Percentiles rank a stretch among this genome's conserved stretches.
These are phyloP conservation scores for Phalanger gymnotis DNA, from an alignment of 2,797 vertebrate genomes.

Conservation along the genomic window DNA sequence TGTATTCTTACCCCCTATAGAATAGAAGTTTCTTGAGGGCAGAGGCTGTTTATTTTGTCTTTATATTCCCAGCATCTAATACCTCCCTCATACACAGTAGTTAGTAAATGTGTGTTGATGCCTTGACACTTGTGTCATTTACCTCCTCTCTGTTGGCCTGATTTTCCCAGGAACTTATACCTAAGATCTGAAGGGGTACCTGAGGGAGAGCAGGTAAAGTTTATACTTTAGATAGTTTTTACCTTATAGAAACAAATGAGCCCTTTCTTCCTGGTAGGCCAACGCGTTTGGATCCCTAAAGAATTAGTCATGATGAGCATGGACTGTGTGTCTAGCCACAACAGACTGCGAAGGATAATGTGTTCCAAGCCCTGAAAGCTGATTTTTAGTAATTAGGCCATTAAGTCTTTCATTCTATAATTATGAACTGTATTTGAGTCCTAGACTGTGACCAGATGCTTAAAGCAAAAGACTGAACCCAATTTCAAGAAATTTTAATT, in stretches of 20 bases:
- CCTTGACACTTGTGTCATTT: background rate
- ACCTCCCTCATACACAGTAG: background rate
- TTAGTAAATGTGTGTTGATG: background rate
- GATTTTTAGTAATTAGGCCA: slow-evolving; percentile 65
- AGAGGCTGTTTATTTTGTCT: background rate
- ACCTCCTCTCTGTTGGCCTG: background rate
- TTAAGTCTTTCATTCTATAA: slow-evolving; percentile 56
- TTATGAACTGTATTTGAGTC: slow-evolving; percentile 62
- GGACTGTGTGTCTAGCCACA: background rate
- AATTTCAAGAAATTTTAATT: slow-evolving; percentile 65
- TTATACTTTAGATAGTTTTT: background rate
- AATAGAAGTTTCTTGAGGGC: background rate
- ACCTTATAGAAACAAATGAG: background rate
- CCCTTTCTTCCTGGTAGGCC: background rate
- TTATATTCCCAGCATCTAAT: background rate
- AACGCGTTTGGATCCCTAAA: background rate
- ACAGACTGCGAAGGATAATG: slow-evolving; percentile 20
- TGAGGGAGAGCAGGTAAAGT: background rate
- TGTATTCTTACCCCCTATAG: background rate
- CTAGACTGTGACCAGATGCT: slow-evolving; percentile 60
- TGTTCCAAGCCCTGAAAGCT: slow-evolving; percentile 62
- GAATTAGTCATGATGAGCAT: background rate
- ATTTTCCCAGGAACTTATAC: background rate
- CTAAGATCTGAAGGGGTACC: background rate
- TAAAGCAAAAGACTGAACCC: slow-evolving; percentile 50